A percentile compares a stretch with the other conserved stretches of the same genome.
Evolutionary conservation across 1,140 invertebrate genomes (phyloP).

Genomic region (Agrilus planipennis): DNA sequence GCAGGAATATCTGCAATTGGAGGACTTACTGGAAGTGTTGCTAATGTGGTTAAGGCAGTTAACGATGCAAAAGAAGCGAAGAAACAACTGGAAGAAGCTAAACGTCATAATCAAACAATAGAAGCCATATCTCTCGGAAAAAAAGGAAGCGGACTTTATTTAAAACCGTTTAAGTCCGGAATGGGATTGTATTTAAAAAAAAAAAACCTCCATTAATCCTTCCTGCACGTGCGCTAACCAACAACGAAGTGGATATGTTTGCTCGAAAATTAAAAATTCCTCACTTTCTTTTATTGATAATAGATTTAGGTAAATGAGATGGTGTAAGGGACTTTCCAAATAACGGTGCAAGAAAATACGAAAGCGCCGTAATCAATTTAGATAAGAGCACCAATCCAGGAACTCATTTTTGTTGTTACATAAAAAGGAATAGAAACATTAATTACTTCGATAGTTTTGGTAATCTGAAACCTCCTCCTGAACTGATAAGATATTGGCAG

Average conservation of each 20-base stretch:
- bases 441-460: neutral
- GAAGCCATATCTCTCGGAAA: conserved; percentile 19
- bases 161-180: conserved; percentile 1
- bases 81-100: conserved; percentile 16
- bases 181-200: neutral
- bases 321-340: neutral
- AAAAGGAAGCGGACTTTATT: conserved; percentile 7
- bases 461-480: neutral
- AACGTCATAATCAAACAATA: conserved; percentile 26
- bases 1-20: conserved; percentile 1
- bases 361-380: neutral
- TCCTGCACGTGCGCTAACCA: neutral
- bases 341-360: neutral
- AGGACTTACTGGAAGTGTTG: neutral
- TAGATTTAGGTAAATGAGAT: too few species aligned
- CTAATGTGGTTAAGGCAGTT: conserved; percentile 18
- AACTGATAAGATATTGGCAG: neutral
- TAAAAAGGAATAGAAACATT: neutral
- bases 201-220: neutral
- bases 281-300: too few species aligned
- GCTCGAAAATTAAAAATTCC: too few species aligned
- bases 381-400: neutral
- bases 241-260: neutral
- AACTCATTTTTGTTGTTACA: neutral
- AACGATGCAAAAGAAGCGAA: too few species aligned